Evolutionary conservation across 2,113 vertebrate genomes (phyloP).

Genomic region (Hyaena hyaena): DNA sequence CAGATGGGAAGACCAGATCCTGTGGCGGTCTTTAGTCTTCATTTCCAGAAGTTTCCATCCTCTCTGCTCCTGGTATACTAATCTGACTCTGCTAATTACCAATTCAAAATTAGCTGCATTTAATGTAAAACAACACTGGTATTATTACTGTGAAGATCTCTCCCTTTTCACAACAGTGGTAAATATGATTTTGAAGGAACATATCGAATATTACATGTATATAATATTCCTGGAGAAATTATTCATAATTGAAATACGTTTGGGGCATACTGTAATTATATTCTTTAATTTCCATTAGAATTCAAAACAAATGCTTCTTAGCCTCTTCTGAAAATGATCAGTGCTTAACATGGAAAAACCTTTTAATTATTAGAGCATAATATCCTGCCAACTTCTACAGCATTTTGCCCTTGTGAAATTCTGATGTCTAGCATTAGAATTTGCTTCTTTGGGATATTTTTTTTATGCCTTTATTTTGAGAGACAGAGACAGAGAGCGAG

Average conservation of each 20-base stretch:
- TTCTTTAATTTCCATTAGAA: conserved; percentile 16
- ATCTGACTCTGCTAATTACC: background rate
- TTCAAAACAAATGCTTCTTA: conserved; percentile 38
- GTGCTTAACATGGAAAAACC: background rate
- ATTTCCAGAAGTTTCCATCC: conserved; percentile 22
- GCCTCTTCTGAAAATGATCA: conserved; percentile 39
- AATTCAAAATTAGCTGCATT: background rate
- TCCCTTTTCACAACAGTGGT: background rate
- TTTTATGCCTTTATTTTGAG: too few species aligned
- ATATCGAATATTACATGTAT: background rate
- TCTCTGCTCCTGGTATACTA: background rate
- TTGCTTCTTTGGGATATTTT: conserved; percentile 35
- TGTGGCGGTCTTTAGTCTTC: background rate
- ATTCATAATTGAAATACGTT: conserved; percentile 45
- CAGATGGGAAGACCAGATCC: background rate
- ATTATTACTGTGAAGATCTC: background rate
- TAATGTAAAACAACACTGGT: background rate
- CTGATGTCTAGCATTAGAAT: conserved; percentile 10
- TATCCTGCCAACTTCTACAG: background rate
- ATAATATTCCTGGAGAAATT: conserved; percentile 18
- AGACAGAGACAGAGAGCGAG: too few species aligned
- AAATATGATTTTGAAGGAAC: conserved; percentile 42
- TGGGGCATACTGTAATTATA: background rate
- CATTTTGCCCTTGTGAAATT: conserved; percentile 9
- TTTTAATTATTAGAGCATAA: conserved; percentile 4